Percentiles rank a stretch among this genome's conserved stretches.
These are phyloP conservation scores for Dendrolimus houi DNA, from an alignment of 2,888 invertebrate species.

Conservation along the genomic window DNA sequence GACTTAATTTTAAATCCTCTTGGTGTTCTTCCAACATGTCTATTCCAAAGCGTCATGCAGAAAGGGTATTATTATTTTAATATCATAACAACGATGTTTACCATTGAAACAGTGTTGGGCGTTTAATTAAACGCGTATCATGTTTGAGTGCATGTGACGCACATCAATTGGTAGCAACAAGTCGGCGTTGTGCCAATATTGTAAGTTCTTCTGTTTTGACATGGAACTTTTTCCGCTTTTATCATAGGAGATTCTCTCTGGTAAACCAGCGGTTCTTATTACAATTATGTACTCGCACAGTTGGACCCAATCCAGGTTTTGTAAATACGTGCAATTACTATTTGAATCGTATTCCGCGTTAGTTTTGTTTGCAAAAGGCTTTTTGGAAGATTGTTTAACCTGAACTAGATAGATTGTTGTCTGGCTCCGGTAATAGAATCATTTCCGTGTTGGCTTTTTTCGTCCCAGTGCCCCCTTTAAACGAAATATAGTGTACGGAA, in stretches of 20 bases:
- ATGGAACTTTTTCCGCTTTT: too few species aligned
- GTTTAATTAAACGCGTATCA: conserved; percentile 35
- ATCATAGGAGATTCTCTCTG: too few species aligned
- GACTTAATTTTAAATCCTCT: conserved; percentile 10
- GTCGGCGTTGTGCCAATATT: conserved; percentile 40
- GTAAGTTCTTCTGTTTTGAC: conserved; percentile 13
- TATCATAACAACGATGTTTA: conserved; percentile 26
- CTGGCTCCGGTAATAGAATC: conserved; percentile 7
- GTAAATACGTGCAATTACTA: background rate
- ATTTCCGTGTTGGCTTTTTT: conserved; percentile 6
- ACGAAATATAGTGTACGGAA: too few species aligned
- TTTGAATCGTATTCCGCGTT: background rate
- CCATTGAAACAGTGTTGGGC: conserved; percentile 19
- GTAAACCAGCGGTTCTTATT: conserved; percentile 6
- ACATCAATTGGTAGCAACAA: conserved; percentile 29
- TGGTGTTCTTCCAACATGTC: conserved; percentile 22
- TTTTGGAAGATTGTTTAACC: conserved; percentile 9
- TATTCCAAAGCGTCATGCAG: conserved; percentile 17
- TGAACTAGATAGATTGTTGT: conserved; percentile 9
- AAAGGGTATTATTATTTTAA: conserved; percentile 18
- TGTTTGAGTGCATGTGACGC: conserved; percentile 32
- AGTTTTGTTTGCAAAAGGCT: conserved; percentile 8
- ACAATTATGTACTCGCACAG: conserved; percentile 6
- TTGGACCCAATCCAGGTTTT: too few species aligned
- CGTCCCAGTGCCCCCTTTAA: background rate